Evolutionary conservation across 1,140 invertebrate species (phyloP), one percentile per base, ranked within the genome.

Genomic region (Andricus grossulariae): DNA sequence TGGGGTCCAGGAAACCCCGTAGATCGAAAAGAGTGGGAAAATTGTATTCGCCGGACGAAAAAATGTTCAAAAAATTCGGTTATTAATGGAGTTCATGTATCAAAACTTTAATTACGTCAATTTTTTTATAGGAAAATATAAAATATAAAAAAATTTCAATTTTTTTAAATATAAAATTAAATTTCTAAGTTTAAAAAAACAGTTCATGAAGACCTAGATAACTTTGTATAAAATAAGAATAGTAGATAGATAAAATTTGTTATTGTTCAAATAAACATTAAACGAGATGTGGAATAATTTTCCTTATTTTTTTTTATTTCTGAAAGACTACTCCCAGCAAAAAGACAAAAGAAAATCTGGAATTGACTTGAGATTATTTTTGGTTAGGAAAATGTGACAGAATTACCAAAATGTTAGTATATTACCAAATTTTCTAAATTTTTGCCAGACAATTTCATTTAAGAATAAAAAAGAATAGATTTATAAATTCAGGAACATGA

Each of bases 11-110:
- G 82, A 74, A 83, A 84, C 72, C 1, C 50, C 0, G 71, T 84
- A 3, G 81, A 88, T 51, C 76, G 87, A 10, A 84, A 86, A 71
- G 85, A 81, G 3, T 90, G 88, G 88, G 85, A 85, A 52, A 86
- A 83, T 76, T 84, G 74, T 21, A 73, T 83, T 13, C 80, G 73
- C 21, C 82, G 79, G 77, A 71, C 66, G n/a, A 76, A 74, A 71
- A 74, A 76, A 18, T 78, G 78, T 52, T 75, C 80, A 11, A 73
- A 83, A 52, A 72, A 80, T 21, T 77, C 84, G 0, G 52, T 82
- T 7, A 57, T 84, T 1, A 86, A 83, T 15, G 81, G 81, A 13
- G 51, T 85, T 12, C 82, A 80, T 75, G 78, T 83, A 2, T 85
- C 86, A 7, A 83, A 80, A 57, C 77, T 83, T 15, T 86, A 73